Percentiles rank a stretch among this genome's conserved stretches.
Conservation (phyloP, 2,797 vertebrate genomes). For the Rhabdophis nuchalis region DNA sequence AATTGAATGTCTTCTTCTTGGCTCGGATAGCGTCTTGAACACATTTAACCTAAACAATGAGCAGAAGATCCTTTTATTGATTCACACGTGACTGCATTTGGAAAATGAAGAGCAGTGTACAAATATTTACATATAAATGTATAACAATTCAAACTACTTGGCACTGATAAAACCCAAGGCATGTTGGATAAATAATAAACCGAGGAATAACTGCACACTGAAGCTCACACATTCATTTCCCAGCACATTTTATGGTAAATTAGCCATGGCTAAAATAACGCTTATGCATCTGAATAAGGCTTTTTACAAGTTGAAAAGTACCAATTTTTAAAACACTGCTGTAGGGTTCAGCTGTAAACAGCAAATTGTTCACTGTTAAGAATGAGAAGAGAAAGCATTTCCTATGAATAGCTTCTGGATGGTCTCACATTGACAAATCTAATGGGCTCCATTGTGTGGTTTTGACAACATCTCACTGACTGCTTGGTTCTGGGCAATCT, state of each 20-base stretch:
- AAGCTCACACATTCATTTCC: background rate
- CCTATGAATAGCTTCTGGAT: background rate
- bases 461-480: background rate
- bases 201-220: background rate
- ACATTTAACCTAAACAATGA: slow-evolving; percentile 68
- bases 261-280: background rate
- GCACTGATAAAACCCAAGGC: background rate
- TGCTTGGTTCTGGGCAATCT: background rate
- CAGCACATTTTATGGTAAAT: background rate
- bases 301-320: background rate
- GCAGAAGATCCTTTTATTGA: background rate
- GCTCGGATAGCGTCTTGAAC: slow-evolving; percentile 74
- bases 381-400: background rate
- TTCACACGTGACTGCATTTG: background rate
- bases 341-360: background rate
- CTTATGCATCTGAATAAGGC: background rate
- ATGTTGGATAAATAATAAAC: background rate
- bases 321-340: background rate
- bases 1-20: slow-evolving; percentile 70
- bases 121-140: background rate
- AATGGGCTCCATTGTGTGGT: background rate
- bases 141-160: background rate
- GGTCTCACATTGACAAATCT: background rate
- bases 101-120: background rate
- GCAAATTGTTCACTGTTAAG: background rate